Conservation (phyloP, 2,113 vertebrate genomes). For the Actinemys pallida region DNA sequence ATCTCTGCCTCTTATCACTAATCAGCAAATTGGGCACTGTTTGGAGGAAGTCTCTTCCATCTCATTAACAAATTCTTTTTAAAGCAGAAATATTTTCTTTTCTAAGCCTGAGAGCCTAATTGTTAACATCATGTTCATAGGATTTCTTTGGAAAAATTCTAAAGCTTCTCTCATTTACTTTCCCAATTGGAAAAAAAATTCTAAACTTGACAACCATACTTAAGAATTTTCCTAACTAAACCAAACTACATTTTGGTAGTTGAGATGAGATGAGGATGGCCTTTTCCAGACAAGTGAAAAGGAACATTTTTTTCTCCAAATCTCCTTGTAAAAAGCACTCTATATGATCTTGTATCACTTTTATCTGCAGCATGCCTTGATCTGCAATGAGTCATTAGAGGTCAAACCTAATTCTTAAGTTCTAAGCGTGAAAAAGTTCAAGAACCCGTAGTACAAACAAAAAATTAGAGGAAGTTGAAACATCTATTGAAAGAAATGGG, state of each 20-base stretch:
- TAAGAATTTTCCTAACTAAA: background rate
- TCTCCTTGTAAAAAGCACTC: background rate
- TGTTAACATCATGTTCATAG: slow-evolving; percentile 29
- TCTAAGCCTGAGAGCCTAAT: slow-evolving; percentile 6
- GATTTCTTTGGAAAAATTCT: slow-evolving; percentile 14
- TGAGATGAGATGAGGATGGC: background rate
- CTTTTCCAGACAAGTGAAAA: background rate
- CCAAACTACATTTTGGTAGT: background rate
- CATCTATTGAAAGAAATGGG: slow-evolving; percentile 32
- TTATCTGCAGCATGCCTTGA: background rate
- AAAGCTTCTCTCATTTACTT: slow-evolving; percentile 30
- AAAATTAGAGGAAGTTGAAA: background rate
- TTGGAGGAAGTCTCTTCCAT: slow-evolving; percentile 7
- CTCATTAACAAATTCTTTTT: slow-evolving; percentile 28
- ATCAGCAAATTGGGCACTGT: slow-evolving; percentile 6
- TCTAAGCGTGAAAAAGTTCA: background rate
- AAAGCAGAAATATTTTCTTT: slow-evolving; percentile 13
- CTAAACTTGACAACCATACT: background rate
- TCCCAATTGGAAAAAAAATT: background rate
- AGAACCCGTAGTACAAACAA: background rate
- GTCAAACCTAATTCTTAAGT: slow-evolving; percentile 16
- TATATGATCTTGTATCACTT: slow-evolving; percentile 14
- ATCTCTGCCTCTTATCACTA: slow-evolving; percentile 15
- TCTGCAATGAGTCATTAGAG: background rate
- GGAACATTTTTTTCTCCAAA: background rate